phyloP scores from a whole-genome alignment of 1,140 invertebrate species.

The Calephelis nemesis region DNA sequence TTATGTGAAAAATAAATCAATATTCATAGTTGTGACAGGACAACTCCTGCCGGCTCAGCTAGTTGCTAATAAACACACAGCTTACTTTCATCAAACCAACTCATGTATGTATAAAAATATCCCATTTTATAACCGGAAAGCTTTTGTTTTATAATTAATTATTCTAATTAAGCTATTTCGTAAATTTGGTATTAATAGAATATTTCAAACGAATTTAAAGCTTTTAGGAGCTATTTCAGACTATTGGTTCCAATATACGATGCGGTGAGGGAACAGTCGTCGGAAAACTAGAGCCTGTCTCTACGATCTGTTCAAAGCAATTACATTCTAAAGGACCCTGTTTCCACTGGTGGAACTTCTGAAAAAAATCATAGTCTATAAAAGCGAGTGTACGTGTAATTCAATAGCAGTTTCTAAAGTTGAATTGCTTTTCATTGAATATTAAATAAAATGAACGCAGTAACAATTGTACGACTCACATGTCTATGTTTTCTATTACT shows the following conservation, averaged over 20 bases:
- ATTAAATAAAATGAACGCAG: too few relatives aligned
- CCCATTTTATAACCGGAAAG: too few relatives aligned
- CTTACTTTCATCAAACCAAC: too few relatives aligned
- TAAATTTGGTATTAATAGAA: background rate
- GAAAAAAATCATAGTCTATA: background rate
- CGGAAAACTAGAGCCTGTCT: background rate
- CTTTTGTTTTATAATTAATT: too few relatives aligned
- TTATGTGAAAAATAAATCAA: too few relatives aligned
- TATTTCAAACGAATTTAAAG: background rate
- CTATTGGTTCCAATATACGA: background rate
- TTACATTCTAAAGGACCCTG: slow-evolving; percentile 4
- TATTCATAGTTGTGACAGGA: too few relatives aligned
- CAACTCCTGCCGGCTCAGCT: too few relatives aligned
- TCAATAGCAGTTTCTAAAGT: background rate
- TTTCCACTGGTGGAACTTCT: background rate
- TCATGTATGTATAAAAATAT: too few relatives aligned
- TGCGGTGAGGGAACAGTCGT: background rate
- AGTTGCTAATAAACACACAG: too few relatives aligned
- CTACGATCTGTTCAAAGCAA: slow-evolving; percentile 7
- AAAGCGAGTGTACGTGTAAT: background rate
- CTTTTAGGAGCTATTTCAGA: background rate
- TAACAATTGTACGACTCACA: too few relatives aligned
- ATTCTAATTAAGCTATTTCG: background rate
- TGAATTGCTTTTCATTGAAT: background rate
- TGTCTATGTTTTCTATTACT: too few relatives aligned